Evolutionary conservation across 2,113 vertebrate species (phyloP).

Genomic region (Labrus mixtus): DNA sequence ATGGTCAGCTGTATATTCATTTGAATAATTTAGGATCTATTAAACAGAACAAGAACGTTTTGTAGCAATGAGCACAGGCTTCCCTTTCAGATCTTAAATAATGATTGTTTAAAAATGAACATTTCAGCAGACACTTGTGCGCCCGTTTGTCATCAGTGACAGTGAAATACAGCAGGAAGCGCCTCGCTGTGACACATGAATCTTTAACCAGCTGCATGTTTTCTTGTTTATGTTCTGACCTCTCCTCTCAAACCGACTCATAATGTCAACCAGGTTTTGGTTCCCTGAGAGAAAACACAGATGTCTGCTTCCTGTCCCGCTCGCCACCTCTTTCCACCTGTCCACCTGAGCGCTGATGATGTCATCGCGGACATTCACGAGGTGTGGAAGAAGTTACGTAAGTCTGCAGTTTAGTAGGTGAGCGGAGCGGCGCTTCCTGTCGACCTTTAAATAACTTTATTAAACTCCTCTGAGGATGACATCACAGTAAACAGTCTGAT

Average conservation of each 20-base stretch:
- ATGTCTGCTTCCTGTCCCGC: conserved; percentile 14
- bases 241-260: neutral
- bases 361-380: neutral
- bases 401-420: conserved; percentile 6
- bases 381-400: conserved; percentile 25
- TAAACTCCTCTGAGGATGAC: conserved; percentile 30
- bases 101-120: too few relatives aligned
- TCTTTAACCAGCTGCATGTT: conserved; percentile 16
- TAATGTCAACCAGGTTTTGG: neutral
- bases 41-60: too few relatives aligned
- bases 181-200: conserved; percentile 25
- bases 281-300: conserved; percentile 6
- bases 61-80: too few relatives aligned
- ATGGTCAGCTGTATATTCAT: too few relatives aligned
- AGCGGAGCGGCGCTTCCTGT: neutral
- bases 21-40: too few relatives aligned
- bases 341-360: neutral
- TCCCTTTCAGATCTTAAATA: too few relatives aligned
- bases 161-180: neutral
- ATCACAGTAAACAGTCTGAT: conserved; percentile 24
- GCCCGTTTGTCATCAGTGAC: neutral
- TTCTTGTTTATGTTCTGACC: neutral
- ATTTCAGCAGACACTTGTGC: too few relatives aligned
- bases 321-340: conserved; percentile 16
- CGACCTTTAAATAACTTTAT: conserved; percentile 28